phyloP scores from a whole-genome alignment of 1,140 invertebrate species.

The Adoxophyes honmai region DNA sequence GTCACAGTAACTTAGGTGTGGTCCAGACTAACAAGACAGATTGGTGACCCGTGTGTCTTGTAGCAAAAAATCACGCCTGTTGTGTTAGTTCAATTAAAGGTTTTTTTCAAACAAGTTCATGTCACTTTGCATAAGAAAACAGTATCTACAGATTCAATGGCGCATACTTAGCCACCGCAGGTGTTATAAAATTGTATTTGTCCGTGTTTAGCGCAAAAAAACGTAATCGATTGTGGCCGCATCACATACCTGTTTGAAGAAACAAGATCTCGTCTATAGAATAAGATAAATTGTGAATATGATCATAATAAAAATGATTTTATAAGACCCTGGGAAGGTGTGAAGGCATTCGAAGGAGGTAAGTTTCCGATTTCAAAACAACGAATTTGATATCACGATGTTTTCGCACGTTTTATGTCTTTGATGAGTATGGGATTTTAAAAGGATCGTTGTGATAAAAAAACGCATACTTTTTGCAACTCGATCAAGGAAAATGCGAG shows the following conservation, averaged over 20 bases:
- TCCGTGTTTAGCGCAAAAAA: not conserved
- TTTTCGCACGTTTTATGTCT: conserved; percentile 47
- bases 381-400: conserved; percentile 54
- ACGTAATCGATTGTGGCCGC: conserved; percentile 6
- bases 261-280: conserved; percentile 37
- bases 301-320: conserved; percentile 48
- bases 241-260: conserved; percentile 41
- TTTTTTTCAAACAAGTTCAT: not conserved
- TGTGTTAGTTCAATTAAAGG: too few relatives aligned
- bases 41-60: too few relatives aligned
- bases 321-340: conserved; percentile 33
- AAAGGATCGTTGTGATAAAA: not conserved
- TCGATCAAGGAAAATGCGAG: not conserved
- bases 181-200: conserved; percentile 25
- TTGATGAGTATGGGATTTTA: conserved; percentile 22
- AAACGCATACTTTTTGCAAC: not conserved
- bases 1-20: too few relatives aligned
- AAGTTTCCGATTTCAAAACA: conserved; percentile 62
- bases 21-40: too few relatives aligned
- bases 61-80: too few relatives aligned
- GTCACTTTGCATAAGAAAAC: conserved; percentile 36
- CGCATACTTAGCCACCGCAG: conserved; percentile 19
- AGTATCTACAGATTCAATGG: conserved; percentile 11
- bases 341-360: conserved; percentile 40
- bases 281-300: conserved; percentile 34